Conservation (phyloP, 2,888 invertebrate species). For the Calameuta pallipes region DNA sequence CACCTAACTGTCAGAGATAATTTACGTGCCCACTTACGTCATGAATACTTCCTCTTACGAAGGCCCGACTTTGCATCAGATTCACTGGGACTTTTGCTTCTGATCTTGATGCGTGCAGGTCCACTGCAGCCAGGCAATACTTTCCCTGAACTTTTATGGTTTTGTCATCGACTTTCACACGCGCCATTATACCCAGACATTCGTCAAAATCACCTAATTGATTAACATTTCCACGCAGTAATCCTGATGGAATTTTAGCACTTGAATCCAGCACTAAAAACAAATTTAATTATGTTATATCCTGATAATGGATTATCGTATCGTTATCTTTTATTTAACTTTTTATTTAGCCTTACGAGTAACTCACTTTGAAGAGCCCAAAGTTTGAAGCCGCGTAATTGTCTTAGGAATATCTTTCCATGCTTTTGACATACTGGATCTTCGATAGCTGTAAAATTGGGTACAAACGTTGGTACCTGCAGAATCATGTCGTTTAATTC, state of each 20-base stretch:
- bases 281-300: background rate
- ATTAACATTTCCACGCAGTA: constrained; percentile 77
- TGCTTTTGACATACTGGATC: constrained; percentile 77
- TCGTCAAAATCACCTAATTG: constrained; percentile 80
- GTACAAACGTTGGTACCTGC: constrained; percentile 74
- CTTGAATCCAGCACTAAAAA: constrained; percentile 78
- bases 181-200: constrained; percentile 70
- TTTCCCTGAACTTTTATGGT: constrained; percentile 75
- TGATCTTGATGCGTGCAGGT: constrained; percentile 71
- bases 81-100: constrained; percentile 74
- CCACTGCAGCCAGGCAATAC: constrained; percentile 76
- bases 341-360: background rate
- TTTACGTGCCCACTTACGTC: constrained; percentile 68
- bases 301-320: background rate
- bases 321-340: background rate
- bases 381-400: constrained; percentile 75
- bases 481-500: constrained; percentile 72
- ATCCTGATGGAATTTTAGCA: constrained; percentile 77
- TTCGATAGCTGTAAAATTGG: constrained; percentile 75
- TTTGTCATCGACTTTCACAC: constrained; percentile 72
- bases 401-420: constrained; percentile 75
- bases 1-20: background rate
- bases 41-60: constrained; percentile 74
- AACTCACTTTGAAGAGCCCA: constrained; percentile 81
- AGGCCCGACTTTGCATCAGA: constrained; percentile 73